phyloP scores from a whole-genome alignment of 2,113 vertebrate genomes.

The Diadophis punctatus region DNA sequence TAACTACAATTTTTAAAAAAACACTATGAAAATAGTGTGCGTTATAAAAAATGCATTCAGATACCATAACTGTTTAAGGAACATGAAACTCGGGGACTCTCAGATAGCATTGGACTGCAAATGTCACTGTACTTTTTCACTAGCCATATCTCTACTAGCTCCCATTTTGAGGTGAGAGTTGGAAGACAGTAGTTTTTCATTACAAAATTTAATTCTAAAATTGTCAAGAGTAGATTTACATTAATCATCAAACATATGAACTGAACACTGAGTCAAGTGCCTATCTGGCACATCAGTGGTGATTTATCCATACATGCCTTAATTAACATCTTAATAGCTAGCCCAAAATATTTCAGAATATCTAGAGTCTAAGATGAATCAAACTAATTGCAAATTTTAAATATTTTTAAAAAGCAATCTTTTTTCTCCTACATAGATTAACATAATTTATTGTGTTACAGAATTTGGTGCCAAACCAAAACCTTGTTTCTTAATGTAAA shows the following conservation, averaged over 20 bases:
- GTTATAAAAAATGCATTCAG: background rate
- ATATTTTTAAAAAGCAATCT: slow-evolving; percentile 23
- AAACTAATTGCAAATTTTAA: slow-evolving; percentile 30
- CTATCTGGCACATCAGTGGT: background rate
- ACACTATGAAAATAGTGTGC: background rate
- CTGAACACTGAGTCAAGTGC: background rate
- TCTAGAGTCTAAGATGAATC: background rate
- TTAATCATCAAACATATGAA: background rate
- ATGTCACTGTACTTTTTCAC: background rate
- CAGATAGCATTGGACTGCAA: background rate
- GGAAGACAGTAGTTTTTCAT: background rate
- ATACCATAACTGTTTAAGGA: background rate
- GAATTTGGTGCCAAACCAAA: slow-evolving; percentile 31
- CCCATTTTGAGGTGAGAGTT: background rate
- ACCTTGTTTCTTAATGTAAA: slow-evolving; percentile 5
- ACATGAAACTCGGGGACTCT: background rate
- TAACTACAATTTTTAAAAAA: background rate
- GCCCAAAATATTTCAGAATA: background rate
- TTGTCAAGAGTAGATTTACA: background rate
- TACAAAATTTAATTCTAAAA: background rate
- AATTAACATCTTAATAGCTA: background rate
- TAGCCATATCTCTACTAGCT: background rate
- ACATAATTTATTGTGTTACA: slow-evolving; percentile 38
- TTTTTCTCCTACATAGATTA: background rate
- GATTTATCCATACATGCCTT: background rate